Evolutionary conservation across 37 sponge, comb jelly and placozoan species (phyloP), one percentile per base, ranked within the genome.

Genomic region (Halisarca cf. caerulea): DNA sequence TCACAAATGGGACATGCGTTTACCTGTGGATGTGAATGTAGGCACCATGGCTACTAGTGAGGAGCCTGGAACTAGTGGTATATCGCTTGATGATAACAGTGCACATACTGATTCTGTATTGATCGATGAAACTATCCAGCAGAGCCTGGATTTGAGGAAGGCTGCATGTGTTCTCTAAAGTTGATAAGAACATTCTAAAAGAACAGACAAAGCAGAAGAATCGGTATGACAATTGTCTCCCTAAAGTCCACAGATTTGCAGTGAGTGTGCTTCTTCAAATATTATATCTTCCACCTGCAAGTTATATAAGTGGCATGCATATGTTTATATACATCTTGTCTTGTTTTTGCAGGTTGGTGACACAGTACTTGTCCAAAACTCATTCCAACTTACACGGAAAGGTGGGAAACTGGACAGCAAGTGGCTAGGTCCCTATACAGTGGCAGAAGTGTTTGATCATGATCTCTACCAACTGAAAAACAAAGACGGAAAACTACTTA

Each of bases 351-450:
- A 60, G 5, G 37, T 30, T 24, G 88, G 83, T 20, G 45, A 51
- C 36, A 37, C 72, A 42, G 88, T 87, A 2, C 78, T 87, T 11
- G 9, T 82, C 24, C 78, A 87, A 59, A 87, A 87, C 39, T 55
- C 57, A 55, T 55, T 55, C 11, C 11, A 74, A 73, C 81, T 74
- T 33, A 75, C 78, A 39, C 20, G 80, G 17, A 86, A 87, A 58
- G 88, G 88, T 40, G 83, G 77, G 3, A 87, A 87, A 42, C n/a
- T 82, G 47, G 83, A 87, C 6, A 23, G 14, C 18, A 20, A 37
- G 53, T 87, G 83, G 82, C 77, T 82, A 25, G 88, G 88, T 37
- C 88, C 88, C 30, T 86, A 86, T 38, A 64, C 44, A 4, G 73
- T 84, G 23, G 9, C 34, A 20, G 73, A 84, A 57, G 84, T 55